A percentile compares a stretch with the other conserved stretches of the same genome.
phyloP scores from a whole-genome alignment of 2,797 vertebrate genomes.

The Lithobates sylvaticus region DNA sequence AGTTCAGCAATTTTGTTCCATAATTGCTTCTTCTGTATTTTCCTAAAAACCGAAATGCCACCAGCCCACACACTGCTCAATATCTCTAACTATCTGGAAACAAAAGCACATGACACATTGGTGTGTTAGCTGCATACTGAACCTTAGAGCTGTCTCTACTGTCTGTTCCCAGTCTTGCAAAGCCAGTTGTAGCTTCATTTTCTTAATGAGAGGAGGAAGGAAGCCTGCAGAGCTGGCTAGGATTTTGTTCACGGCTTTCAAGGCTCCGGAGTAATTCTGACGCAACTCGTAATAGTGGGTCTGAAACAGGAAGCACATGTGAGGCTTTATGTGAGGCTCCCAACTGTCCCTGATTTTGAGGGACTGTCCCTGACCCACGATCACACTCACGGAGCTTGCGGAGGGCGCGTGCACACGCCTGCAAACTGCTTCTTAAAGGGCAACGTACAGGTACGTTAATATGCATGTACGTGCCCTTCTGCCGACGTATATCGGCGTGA shows the following conservation, averaged over 20 bases:
- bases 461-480: no score
- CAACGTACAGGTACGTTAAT: no score
- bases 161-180: constrained; percentile 97
- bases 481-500: no score
- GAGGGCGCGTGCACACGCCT: no score
- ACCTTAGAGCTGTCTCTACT: constrained; percentile 90
- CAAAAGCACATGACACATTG: constrained; percentile 50
- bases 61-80: constrained; percentile 24
- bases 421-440: no score
- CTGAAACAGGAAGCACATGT: constrained; percentile 69
- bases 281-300: constrained; percentile 91
- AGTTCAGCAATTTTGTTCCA: constrained; percentile 2
- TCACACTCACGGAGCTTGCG: no score
- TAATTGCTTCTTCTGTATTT: constrained; percentile 29
- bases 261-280: constrained; percentile 92
- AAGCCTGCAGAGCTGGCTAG: constrained; percentile 87
- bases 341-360: no score
- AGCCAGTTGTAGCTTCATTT: constrained; percentile 93
- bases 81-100: constrained; percentile 62
- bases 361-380: no score
- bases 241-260: constrained; percentile 92
- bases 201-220: constrained; percentile 90
- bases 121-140: constrained; percentile 57
- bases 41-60: constrained; percentile 42
- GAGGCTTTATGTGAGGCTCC: no score